Evolutionary conservation across 1,140 invertebrate genomes (phyloP).

Genomic region (Xylocopa sonorina): DNA sequence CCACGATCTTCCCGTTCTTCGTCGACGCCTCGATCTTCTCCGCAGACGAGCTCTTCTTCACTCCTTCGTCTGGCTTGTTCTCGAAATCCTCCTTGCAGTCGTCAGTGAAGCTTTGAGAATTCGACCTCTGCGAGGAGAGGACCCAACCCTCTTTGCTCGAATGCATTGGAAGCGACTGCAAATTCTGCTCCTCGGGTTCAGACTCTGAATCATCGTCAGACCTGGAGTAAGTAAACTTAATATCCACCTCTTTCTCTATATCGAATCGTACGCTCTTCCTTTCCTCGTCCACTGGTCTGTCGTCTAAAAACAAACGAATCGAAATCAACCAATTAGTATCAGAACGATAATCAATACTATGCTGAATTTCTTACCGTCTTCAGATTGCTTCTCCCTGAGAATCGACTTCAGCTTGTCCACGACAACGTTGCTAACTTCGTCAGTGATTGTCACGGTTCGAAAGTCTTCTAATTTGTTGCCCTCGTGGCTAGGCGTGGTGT

Average conservation of each 20-base stretch:
- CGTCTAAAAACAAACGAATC: slow-evolving; percentile 64
- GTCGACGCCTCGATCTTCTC: slow-evolving; percentile 40
- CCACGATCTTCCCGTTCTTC: slow-evolving; percentile 71
- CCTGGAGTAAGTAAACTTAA: slow-evolving; percentile 79
- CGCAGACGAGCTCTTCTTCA: not conserved
- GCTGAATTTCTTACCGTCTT: slow-evolving; percentile 77
- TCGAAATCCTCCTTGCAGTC: slow-evolving; percentile 14
- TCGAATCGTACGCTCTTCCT: slow-evolving; percentile 88
- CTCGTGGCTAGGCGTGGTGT: slow-evolving; percentile 74
- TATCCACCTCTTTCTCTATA: slow-evolving; percentile 78
- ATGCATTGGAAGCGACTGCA: slow-evolving; percentile 56
- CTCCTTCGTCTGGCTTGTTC: slow-evolving; percentile 23
- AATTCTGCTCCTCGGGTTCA: slow-evolving; percentile 77
- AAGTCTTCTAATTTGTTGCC: slow-evolving; percentile 72
- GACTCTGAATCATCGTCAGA: slow-evolving; percentile 83
- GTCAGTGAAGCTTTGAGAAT: slow-evolving; percentile 31
- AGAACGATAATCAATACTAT: slow-evolving; percentile 20
- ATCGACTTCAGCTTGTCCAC: slow-evolving; percentile 86
- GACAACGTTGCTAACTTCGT: slow-evolving; percentile 54
- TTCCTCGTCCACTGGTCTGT: slow-evolving; percentile 84
- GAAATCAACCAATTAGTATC: not conserved
- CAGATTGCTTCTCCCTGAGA: slow-evolving; percentile 85
- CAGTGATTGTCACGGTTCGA: slow-evolving; percentile 51
- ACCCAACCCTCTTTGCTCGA: slow-evolving; percentile 37
- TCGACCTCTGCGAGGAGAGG: slow-evolving; percentile 12